Evolutionary conservation across 2,113 vertebrate genomes (phyloP), one percentile per base, ranked within the genome.

Genomic region (Mustela lutreola): DNA sequence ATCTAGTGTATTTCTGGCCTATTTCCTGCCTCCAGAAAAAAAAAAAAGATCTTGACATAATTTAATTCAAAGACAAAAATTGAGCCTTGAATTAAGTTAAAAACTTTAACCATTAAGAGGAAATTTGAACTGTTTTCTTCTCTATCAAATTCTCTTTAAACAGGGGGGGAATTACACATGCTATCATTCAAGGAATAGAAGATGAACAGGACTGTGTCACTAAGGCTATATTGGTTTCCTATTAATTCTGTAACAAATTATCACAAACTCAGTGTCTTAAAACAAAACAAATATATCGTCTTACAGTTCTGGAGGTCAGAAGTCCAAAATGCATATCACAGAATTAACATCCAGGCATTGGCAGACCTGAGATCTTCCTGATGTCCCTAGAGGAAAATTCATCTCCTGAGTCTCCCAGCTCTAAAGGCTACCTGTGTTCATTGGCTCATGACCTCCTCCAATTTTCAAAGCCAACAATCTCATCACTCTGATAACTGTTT

Each of bases 1-100:
- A 92, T 26, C 26, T 26, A 58, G 18, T 36, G 4, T 60, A 50
- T 75, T 70, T 82, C 75, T 21, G 33, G 8, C 11, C 36, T 89
- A 70, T 67, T 79, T 91, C 21, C 39, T n/a, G 67, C 31, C 11
- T 65, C 24, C 12, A 79, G 18, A 90, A n/a, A 82, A 76, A 39
- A 39, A 39, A 39, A 76, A 48, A 48, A 88, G 36, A 82, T 80
- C 63, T 80, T 82, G 33, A 83, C 2, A 45, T 53, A 84, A 88
- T 95, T 94, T 83, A 94, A 92, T 76, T 90, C 45, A 62, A 84
- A 85, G n/a, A 82, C 11, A 81, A 91, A 67, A 56, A 60, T 1
- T 19, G 14, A 53, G 18, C 6, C 9, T 92, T 78, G 11, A 63
- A 82, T 82, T 94, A 50, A 39, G 33, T 94, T 89, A 83, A 90